Percentiles rank a stretch among this genome's conserved stretches.
These are phyloP conservation scores for Labeo calbasu DNA, from an alignment of 2,797 vertebrate species.

Conservation along the genomic window DNA sequence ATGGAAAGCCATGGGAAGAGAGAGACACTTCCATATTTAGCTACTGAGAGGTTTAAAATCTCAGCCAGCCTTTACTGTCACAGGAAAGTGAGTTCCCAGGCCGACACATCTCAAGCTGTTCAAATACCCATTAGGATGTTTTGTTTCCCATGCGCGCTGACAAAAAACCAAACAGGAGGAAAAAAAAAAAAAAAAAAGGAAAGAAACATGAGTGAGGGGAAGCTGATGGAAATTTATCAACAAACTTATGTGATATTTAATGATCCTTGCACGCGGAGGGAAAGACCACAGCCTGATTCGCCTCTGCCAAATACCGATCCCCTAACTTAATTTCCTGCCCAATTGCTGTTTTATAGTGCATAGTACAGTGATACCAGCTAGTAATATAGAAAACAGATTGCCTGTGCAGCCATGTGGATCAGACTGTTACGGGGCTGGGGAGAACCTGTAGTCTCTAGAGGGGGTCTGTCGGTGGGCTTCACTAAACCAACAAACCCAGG, in stretches of 20 bases:
- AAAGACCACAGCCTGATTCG: slow-evolving; percentile 83
- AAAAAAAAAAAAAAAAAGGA: slow-evolving; percentile 46
- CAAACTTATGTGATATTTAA: slow-evolving; percentile 86
- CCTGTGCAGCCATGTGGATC: slow-evolving; percentile 84
- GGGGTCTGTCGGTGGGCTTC: slow-evolving; percentile 84
- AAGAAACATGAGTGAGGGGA: slow-evolving; percentile 68
- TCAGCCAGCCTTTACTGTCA: slow-evolving; percentile 77
- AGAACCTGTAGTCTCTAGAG: slow-evolving; percentile 82
- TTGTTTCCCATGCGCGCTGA: slow-evolving; percentile 78
- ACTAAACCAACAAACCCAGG: slow-evolving; percentile 85
- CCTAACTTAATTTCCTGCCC: slow-evolving; percentile 90
- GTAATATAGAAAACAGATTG: slow-evolving; percentile 90
- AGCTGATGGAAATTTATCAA: slow-evolving; percentile 79
- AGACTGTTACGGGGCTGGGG: slow-evolving; percentile 77
- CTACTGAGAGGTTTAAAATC: slow-evolving; percentile 74
- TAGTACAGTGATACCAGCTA: slow-evolving; percentile 85
- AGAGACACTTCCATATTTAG: slow-evolving; percentile 68
- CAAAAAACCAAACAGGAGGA: slow-evolving; percentile 63
- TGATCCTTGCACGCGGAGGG: slow-evolving; percentile 84
- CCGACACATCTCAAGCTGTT: slow-evolving; percentile 84
- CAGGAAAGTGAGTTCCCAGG: slow-evolving; percentile 78
- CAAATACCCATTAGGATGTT: slow-evolving; percentile 86
- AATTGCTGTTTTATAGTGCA: slow-evolving; percentile 90
- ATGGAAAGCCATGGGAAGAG: slow-evolving; percentile 35
- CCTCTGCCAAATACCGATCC: slow-evolving; percentile 86